phyloP scores from a whole-genome alignment of 2,113 vertebrate species.

The Neogobius melanostomus region DNA sequence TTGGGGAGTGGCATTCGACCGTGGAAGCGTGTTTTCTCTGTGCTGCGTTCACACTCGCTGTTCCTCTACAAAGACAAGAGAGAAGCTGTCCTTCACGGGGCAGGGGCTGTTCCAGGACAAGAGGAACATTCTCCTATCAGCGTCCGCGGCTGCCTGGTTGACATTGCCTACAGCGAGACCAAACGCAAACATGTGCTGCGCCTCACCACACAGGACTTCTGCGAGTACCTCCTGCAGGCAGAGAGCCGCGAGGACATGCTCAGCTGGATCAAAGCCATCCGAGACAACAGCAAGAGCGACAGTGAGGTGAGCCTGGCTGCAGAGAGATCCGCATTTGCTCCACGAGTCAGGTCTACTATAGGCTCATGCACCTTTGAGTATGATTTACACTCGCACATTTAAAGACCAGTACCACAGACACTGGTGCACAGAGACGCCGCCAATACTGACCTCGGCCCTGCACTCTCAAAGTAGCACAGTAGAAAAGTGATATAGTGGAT shows the following conservation, averaged over 20 bases:
- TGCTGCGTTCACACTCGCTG: slow-evolving; percentile 87
- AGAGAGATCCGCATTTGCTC: too few relatives aligned
- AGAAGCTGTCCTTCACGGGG: slow-evolving; percentile 81
- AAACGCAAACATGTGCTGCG: slow-evolving; percentile 94
- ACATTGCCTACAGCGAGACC: slow-evolving; percentile 98
- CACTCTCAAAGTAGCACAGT: too few relatives aligned
- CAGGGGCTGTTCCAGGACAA: slow-evolving; percentile 69
- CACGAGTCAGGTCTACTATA: too few relatives aligned
- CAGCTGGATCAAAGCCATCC: slow-evolving; percentile 94
- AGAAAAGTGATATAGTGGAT: too few relatives aligned
- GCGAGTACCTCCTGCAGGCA: slow-evolving; percentile 97
- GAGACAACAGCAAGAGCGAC: slow-evolving; percentile 95
- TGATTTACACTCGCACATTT: too few relatives aligned
- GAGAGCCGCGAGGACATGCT: slow-evolving; percentile 97
- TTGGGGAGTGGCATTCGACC: slow-evolving; percentile 89
- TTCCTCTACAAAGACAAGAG: slow-evolving; percentile 95
- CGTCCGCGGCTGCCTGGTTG: slow-evolving; percentile 93
- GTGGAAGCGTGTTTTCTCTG: slow-evolving; percentile 91
- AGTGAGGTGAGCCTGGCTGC: slow-evolving; percentile 82
- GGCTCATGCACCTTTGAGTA: too few relatives aligned
- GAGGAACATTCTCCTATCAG: slow-evolving; percentile 91
- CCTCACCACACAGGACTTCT: slow-evolving; percentile 96
- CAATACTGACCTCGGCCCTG: too few relatives aligned
- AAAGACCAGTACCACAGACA: too few relatives aligned
- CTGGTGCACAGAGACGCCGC: too few relatives aligned